Percentiles rank a stretch among this genome's conserved stretches.
These are phyloP conservation scores for Sylvia atricapilla DNA, from an alignment of 2,113 vertebrate genomes.

Conservation along the genomic window DNA sequence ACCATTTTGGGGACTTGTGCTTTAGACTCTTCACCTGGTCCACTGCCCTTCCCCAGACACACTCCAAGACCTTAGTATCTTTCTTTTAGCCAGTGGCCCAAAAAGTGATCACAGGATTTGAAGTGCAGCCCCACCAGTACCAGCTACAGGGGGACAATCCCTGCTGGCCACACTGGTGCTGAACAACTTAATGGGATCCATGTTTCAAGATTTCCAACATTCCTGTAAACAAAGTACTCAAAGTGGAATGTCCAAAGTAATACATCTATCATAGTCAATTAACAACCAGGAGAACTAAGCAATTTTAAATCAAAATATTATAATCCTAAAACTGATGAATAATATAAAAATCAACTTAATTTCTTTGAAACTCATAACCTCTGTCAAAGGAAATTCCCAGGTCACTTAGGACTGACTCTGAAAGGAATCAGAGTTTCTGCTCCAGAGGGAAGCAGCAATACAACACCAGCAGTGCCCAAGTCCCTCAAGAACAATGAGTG, in stretches of 20 bases:
- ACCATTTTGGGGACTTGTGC: fast-evolving
- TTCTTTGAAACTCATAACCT: neutral
- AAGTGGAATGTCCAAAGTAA: neutral
- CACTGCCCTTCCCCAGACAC: too few relatives aligned
- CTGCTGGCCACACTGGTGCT: neutral
- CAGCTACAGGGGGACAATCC: fast-evolving
- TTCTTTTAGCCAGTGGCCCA: neutral
- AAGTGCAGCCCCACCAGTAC: neutral
- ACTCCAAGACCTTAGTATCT: neutral
- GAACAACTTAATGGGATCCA: neutral
- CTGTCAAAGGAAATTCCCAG: neutral
- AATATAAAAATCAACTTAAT: neutral
- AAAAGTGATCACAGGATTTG: neutral
- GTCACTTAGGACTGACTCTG: neutral
- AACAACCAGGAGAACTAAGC: neutral
- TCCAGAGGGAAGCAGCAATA: neutral
- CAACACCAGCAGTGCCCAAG: fast-evolving
- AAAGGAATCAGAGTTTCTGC: neutral
- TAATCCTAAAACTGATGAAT: neutral
- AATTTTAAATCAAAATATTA: neutral
- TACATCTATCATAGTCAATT: neutral
- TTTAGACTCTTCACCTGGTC: neutral
- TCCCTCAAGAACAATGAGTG: neutral
- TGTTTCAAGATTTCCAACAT: neutral
- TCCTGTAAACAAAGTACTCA: neutral